Evolutionary conservation across 1,140 invertebrate genomes (phyloP).

Genomic region (Chironomus tepperi): DNA sequence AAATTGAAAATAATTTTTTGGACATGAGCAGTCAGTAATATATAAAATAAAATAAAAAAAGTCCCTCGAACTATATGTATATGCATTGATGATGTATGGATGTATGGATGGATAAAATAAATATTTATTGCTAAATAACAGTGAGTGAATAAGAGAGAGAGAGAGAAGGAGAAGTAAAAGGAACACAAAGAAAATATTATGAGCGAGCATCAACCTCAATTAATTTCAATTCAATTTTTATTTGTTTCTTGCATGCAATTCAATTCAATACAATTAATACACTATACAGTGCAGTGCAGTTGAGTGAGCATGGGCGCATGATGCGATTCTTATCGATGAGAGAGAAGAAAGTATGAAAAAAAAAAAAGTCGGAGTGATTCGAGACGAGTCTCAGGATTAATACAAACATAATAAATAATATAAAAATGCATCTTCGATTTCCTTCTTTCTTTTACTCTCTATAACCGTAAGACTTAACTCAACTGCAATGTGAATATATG

Average conservation of each 20-base stretch:
- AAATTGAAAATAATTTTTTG: not conserved
- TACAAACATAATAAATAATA: constrained; percentile 4
- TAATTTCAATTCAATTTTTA: constrained; percentile 23
- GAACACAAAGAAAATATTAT: not conserved
- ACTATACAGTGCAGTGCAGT: not conserved
- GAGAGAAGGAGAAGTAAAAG: not conserved
- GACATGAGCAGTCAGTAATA: constrained; percentile 5
- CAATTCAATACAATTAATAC: constrained; percentile 19
- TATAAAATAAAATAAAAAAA: not conserved
- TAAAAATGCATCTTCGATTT: constrained; percentile 11
- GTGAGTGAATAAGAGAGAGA: not conserved
- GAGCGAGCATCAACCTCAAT: constrained; percentile 18
- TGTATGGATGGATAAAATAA: no score
- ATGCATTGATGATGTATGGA: not conserved
- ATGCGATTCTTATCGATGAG: not conserved
- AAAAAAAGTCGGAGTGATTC: no score
- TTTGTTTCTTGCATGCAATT: constrained; percentile 21
- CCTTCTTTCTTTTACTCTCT: not conserved
- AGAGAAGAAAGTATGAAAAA: no score
- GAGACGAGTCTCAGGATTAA: not conserved
- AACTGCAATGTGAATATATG: not conserved
- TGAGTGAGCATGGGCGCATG: not conserved
- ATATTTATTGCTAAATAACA: not conserved
- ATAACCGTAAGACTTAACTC: no score
- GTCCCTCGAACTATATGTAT: constrained; percentile 1